Evolutionary conservation across 2,797 vertebrate genomes (phyloP).

Genomic region (Spea hammondii): DNA sequence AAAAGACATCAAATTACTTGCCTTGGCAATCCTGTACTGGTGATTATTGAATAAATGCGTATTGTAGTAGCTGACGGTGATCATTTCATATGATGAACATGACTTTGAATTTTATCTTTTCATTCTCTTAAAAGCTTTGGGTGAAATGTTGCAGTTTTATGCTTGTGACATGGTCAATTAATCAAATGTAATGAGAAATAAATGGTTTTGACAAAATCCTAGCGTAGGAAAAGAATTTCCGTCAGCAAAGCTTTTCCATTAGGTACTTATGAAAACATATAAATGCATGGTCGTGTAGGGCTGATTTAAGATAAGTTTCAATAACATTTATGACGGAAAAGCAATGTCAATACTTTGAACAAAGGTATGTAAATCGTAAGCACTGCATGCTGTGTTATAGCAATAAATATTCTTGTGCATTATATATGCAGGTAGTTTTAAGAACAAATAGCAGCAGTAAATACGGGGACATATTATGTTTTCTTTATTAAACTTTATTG

Average conservation of each 20-base stretch:
- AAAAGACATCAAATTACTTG: slow-evolving; percentile 7
- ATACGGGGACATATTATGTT: slow-evolving; percentile 33
- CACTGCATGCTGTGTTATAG: slow-evolving; percentile 44
- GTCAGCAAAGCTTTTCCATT: slow-evolving; percentile 44
- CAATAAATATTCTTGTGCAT: slow-evolving; percentile 37
- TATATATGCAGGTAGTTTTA: slow-evolving; percentile 46
- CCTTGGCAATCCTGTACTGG: slow-evolving; percentile 5
- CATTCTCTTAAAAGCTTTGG: slow-evolving; percentile 43
- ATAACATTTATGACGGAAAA: slow-evolving; percentile 46
- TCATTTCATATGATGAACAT: slow-evolving; percentile 38
- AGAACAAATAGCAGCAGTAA: slow-evolving; percentile 43
- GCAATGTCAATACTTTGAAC: slow-evolving; percentile 48
- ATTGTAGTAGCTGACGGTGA: slow-evolving; percentile 29
- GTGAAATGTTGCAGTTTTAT: slow-evolving; percentile 50
- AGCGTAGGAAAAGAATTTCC: slow-evolving; percentile 30
- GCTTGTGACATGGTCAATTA: slow-evolving; percentile 51
- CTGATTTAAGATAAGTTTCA: slow-evolving; percentile 51
- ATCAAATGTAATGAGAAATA: slow-evolving; percentile 53
- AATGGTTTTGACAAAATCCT: slow-evolving; percentile 47
- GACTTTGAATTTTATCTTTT: slow-evolving; percentile 48
- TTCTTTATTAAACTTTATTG: slow-evolving; percentile 49
- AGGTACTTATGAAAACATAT: slow-evolving; percentile 46
- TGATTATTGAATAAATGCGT: slow-evolving; percentile 37
- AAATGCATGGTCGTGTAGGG: slow-evolving; percentile 35
- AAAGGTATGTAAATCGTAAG: slow-evolving; percentile 45